Evolutionary conservation across 2,888 invertebrate species (phyloP).

Genomic region (Hofmannophila pseudospretella): DNA sequence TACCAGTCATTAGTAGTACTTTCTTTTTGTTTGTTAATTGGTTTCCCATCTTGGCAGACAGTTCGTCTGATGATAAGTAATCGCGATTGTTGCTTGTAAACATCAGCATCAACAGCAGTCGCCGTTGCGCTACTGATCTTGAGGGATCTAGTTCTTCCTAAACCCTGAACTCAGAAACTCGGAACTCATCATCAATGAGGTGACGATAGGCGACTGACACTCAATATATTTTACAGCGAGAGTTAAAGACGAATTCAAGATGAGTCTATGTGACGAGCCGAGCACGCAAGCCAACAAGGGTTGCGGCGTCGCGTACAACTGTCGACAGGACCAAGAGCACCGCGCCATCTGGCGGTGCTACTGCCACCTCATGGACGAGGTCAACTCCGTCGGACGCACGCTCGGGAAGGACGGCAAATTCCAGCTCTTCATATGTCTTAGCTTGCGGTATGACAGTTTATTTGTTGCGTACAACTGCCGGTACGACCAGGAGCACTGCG

Average conservation of each 20-base stretch:
- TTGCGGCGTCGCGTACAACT: constrained; percentile 61
- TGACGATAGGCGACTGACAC: too few relatives aligned
- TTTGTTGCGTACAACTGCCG: constrained; percentile 62
- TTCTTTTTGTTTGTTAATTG: too few relatives aligned
- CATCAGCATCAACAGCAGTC: too few relatives aligned
- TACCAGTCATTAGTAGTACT: too few relatives aligned
- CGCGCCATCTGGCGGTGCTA: constrained; percentile 91
- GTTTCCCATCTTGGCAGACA: too few relatives aligned
- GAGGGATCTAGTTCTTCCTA: too few relatives aligned
- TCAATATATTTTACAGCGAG: constrained; percentile 83
- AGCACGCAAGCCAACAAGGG: constrained; percentile 43
- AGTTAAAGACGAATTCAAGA: constrained; percentile 89
- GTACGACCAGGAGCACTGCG: constrained; percentile 77
- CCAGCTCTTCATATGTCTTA: constrained; percentile 96
- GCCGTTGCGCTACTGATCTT: too few relatives aligned
- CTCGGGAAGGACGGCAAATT: constrained; percentile 99
- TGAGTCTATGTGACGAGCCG: constrained; percentile 81
- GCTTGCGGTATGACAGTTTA: constrained; percentile 87
- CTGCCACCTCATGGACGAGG: constrained; percentile 92
- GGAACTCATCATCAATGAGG: too few relatives aligned
- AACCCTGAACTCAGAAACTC: too few relatives aligned
- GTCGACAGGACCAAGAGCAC: constrained; percentile 73
- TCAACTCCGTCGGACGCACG: constrained; percentile 87
- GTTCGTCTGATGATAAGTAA: too few relatives aligned
- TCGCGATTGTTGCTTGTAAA: too few relatives aligned